Conservation (phyloP, 1,140 invertebrate species). For the Bombus polaris region DNA sequence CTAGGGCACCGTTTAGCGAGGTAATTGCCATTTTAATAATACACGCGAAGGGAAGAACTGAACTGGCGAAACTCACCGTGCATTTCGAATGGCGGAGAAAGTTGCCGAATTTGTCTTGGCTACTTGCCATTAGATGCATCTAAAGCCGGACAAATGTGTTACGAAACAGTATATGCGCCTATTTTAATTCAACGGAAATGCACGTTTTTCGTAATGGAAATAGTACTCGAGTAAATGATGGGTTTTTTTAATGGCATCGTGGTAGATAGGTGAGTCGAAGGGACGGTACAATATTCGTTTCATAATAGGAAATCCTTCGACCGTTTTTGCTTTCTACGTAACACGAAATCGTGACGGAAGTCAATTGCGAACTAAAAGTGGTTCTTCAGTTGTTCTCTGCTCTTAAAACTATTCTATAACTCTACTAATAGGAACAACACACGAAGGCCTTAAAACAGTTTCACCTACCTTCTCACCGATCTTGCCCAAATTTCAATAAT, state of each 20-base stretch:
- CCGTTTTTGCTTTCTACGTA: background rate
- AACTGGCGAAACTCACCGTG: background rate
- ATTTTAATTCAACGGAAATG: slow-evolving; percentile 13
- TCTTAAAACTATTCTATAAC: background rate
- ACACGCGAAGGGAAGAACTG: slow-evolving; percentile 11
- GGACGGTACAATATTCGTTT: background rate
- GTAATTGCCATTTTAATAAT: slow-evolving; percentile 50
- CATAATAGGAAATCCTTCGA: background rate
- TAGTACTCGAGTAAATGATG: background rate
- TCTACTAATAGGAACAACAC: background rate
- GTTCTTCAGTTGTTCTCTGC: background rate
- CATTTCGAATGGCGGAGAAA: slow-evolving; percentile 48
- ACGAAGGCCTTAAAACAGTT: background rate
- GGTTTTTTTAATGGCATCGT: no score
- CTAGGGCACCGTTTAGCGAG: slow-evolving; percentile 17
- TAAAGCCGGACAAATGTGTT: slow-evolving; percentile 40
- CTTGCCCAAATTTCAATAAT: background rate
- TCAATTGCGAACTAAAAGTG: background rate
- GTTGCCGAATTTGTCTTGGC: slow-evolving; percentile 56
- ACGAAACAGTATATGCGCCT: slow-evolving; percentile 14
- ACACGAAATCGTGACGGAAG: background rate
- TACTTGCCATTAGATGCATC: slow-evolving; percentile 39
- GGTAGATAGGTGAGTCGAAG: background rate
- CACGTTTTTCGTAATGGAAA: background rate
- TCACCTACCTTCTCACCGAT: background rate